A percentile compares a stretch with the other conserved stretches of the same genome.
These are phyloP conservation scores for Coccyzus lansbergi DNA, from an alignment of 2,797 vertebrate species.

Conservation along the genomic window DNA sequence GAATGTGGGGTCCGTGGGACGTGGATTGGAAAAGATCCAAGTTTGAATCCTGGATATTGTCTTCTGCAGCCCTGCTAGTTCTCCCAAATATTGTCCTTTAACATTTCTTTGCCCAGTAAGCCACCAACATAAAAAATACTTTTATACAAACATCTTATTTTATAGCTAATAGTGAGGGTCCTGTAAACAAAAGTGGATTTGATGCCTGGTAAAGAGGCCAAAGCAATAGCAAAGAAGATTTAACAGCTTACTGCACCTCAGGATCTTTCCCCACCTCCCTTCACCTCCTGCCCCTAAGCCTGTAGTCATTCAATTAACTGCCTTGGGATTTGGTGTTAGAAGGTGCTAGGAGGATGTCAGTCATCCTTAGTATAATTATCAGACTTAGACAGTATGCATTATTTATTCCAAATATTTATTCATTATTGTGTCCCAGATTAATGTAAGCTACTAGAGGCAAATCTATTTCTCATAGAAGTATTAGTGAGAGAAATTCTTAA, in stretches of 20 bases:
- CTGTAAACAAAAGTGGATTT: neutral
- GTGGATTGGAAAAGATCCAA: neutral
- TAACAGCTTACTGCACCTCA: neutral
- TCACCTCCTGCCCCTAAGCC: neutral
- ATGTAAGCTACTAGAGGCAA: conserved; percentile 54
- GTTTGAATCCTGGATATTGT: neutral
- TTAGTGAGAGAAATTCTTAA: conserved; percentile 23
- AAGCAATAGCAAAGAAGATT: neutral
- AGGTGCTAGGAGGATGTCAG: neutral
- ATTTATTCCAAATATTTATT: conserved; percentile 67
- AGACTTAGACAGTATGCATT: conserved; percentile 44
- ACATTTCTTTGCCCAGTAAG: neutral
- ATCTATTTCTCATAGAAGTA: conserved; percentile 32
- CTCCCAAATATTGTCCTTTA: neutral
- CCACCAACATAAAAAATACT: neutral
- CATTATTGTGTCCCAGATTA: conserved; percentile 50
- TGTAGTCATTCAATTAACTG: neutral
- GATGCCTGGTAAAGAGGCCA: neutral
- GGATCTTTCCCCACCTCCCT: neutral
- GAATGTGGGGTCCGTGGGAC: neutral
- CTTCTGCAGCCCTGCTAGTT: neutral
- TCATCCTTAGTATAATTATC: conserved; percentile 59
- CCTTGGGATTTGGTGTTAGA: neutral
- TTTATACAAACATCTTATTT: neutral
- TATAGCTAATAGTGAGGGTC: neutral